phyloP scores from a whole-genome alignment of 2,113 vertebrate genomes.

The Eulemur macaco region DNA sequence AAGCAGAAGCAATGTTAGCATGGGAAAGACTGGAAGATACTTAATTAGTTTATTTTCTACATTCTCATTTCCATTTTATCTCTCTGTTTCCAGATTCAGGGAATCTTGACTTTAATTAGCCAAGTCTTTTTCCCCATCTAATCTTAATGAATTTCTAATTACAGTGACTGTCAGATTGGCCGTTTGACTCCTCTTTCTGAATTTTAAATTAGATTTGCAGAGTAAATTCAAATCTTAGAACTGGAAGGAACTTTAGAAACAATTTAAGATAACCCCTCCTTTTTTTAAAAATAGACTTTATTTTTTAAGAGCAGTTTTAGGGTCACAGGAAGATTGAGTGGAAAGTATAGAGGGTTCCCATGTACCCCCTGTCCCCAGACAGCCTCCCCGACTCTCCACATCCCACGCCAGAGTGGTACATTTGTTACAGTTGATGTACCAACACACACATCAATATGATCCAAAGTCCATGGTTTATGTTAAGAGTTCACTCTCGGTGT shows the following conservation, averaged over 20 bases:
- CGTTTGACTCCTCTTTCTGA: constrained; percentile 44
- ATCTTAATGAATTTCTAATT: constrained; percentile 65
- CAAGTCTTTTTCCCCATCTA: not conserved
- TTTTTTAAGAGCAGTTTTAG: constrained; percentile 41
- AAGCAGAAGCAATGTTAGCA: constrained; percentile 2
- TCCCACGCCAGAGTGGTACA: not conserved
- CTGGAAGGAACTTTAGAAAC: constrained; percentile 33
- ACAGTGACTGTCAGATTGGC: constrained; percentile 33
- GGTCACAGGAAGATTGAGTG: not conserved
- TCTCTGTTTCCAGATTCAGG: constrained; percentile 61
- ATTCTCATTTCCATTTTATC: constrained; percentile 68
- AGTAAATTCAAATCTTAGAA: constrained; percentile 37
- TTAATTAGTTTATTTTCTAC: constrained; percentile 48
- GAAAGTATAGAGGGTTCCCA: not conserved
- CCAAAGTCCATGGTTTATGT: not conserved
- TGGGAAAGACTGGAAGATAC: not conserved
- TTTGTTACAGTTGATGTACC: not conserved
- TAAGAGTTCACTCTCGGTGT: not conserved
- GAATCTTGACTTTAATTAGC: constrained; percentile 58
- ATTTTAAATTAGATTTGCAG: constrained; percentile 50
- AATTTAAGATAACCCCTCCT: not conserved
- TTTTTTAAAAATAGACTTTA: not conserved
- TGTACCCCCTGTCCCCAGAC: not conserved
- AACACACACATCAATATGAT: not conserved
- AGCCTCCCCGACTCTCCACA: not conserved